phyloP scores from a whole-genome alignment of 2,888 invertebrate genomes.

The Drosophila rubida region DNA sequence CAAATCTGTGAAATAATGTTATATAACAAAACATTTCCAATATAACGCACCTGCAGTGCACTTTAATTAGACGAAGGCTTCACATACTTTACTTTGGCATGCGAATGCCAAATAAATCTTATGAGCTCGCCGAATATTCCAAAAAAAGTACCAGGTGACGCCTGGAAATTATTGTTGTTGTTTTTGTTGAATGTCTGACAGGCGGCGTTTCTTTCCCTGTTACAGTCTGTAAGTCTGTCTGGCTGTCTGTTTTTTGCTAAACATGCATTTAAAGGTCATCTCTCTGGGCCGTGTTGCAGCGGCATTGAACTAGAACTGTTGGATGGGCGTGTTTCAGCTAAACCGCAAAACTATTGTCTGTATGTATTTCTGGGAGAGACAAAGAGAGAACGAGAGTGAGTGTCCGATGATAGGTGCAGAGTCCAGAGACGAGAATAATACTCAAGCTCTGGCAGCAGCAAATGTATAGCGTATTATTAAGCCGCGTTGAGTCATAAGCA shows the following conservation, averaged over 20 bases:
- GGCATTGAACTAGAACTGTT: conserved; percentile 54
- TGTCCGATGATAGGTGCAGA: neutral
- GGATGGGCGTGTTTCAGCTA: conserved; percentile 5
- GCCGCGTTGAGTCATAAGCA: conserved; percentile 39
- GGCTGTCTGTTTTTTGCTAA: conserved; percentile 30
- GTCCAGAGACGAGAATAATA: conserved; percentile 9
- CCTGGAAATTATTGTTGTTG: conserved; percentile 34
- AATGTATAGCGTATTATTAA: conserved; percentile 27
- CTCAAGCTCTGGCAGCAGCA: conserved; percentile 5
- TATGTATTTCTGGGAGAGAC: neutral
- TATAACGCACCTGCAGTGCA: conserved; percentile 13
- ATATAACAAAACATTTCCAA: neutral
- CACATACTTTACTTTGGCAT: conserved; percentile 9
- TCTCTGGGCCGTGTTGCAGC: conserved; percentile 30
- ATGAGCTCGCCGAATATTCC: conserved; percentile 40
- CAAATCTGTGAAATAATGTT: neutral
- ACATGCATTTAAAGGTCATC: conserved; percentile 75
- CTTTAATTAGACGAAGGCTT: conserved; percentile 26
- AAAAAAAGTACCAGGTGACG: conserved; percentile 39
- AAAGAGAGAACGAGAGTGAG: conserved; percentile 2
- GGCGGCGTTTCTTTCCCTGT: conserved; percentile 11
- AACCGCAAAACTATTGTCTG: conserved; percentile 24
- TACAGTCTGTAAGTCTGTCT: conserved; percentile 7
- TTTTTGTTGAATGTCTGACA: conserved; percentile 2
- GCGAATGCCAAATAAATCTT: conserved; percentile 7